Evolutionary conservation across 1,140 invertebrate genomes (phyloP), one percentile per base, ranked within the genome.

Genomic region (Drosophila ficusphila): DNA sequence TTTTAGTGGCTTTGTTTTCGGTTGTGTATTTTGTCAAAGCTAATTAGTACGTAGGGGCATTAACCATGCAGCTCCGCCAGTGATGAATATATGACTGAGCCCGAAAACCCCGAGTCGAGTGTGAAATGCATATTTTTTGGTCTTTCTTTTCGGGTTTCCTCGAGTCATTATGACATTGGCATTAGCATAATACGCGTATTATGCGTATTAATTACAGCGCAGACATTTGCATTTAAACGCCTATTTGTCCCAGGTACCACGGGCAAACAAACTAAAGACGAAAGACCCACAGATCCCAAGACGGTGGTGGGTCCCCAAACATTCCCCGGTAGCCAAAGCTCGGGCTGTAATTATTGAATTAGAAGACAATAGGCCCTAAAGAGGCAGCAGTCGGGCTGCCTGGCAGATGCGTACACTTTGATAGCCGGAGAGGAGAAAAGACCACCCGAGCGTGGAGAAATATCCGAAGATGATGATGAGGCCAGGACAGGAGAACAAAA

Each of bases 191-290:
- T 89, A 79, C 67, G 69, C 79, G 79, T 79, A 85, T 89, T 90
- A 89, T 89, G 86, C 79, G 86, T 89, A 89, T 89, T 89, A 89
- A 85, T 89, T 89, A 89, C 67, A 75, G 65, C 76, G 85, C 69
- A 64, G 85, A 89, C 85, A 82, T 89, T 81, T 89, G 86, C 79
- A 89, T 89, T 85, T 89, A 89, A 85, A 89, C 82, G 82, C 82
- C 77, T 86, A 82, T 88, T 86, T 86, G 77, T 74, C 57, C 70
- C 75, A 76, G 77, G 42, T 16, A 38, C 46, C n/a, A 2, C 12
- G 7, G 19, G 12, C 25, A 44, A 52, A 46, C 34, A 61, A n/a
- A n/a, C n/a, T n/a, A n/a, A n/a, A n/a, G n/a, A n/a, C n/a, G n/a
- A n/a, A n/a, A n/a, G n/a, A n/a, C n/a, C n/a, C 56, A 21, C 9